Evolutionary conservation across 2,888 invertebrate genomes (phyloP), one percentile per base, ranked within the genome.

Genomic region (Clivina fossor): DNA sequence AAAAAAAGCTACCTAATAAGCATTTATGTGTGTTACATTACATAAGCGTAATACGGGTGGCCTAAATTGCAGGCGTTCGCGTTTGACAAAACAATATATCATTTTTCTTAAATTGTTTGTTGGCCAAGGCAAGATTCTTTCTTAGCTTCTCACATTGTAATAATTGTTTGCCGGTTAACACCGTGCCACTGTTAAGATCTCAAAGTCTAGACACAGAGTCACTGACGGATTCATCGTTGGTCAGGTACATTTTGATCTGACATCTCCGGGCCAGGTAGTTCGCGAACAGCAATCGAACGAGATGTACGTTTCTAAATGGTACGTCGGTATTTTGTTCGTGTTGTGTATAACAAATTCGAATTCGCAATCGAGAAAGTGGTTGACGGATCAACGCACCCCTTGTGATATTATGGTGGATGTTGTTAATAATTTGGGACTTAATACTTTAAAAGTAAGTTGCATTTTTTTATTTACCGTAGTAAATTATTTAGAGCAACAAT

Each of bases 401-500:
- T 76, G 84, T 59, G 84, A 88, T 61, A 78, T 84, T 57, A 88
- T 90, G 86, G 86, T 88, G 54, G 90, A 90, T 68, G 80, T 87
- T 30, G 84, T 88, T 35, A 91, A 91, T 70, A 83, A 84, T 68
- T 79, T 88, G 61, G 84, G 85, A 49, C 74, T 86, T 60, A 82
- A 82, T 69, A 78, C 88, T 63, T 77, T 91, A 43, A 78, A 80
- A 65, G 78, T 80, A 64, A 72, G 73, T 62, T 66, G n/a, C n/a
- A n/a, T n/a, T n/a, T n/a, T n/a, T n/a, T n/a, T n/a, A n/a, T n/a
- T n/a, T n/a, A n/a, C n/a, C n/a, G n/a, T n/a, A n/a, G n/a, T n/a
- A n/a, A n/a, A n/a, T n/a, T n/a, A n/a, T n/a, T n/a, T n/a, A n/a
- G n/a, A n/a, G n/a, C n/a, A n/a, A n/a, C n/a, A n/a, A n/a, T n/a